A percentile compares a stretch with the other conserved stretches of the same genome.
These are phyloP conservation scores for Acanthisitta chloris DNA, from an alignment of 2,113 vertebrate species.

Conservation along the genomic window DNA sequence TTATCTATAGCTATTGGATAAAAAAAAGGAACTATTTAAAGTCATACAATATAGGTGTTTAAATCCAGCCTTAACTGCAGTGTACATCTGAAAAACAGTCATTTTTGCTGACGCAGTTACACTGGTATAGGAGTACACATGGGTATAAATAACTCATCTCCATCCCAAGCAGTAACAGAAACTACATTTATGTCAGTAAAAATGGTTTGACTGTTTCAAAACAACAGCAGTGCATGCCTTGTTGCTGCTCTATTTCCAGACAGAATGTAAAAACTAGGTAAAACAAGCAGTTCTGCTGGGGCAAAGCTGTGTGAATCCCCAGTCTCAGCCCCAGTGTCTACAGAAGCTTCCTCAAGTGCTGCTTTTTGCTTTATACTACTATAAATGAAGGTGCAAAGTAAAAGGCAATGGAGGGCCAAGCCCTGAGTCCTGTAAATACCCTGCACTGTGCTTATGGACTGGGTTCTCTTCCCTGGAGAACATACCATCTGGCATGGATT, in stretches of 20 bases:
- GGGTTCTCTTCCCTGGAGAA: background rate
- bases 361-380: background rate
- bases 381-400: background rate
- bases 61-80: background rate
- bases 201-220: background rate
- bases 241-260: background rate
- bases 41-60: background rate
- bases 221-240: background rate
- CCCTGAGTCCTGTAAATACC: background rate
- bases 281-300: background rate
- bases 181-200: background rate
- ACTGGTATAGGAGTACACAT: background rate
- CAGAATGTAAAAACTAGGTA: background rate
- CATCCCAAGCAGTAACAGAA: background rate
- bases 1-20: background rate
- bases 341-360: background rate
- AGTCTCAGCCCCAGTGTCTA: background rate
- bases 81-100: background rate
- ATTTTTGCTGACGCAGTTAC: background rate
- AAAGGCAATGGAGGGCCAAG: background rate
- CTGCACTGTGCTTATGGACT: background rate
- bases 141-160: background rate
- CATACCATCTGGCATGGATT: accelerated
- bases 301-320: background rate
- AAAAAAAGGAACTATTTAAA: background rate